Conservation (phyloP, 2,113 vertebrate species). For the Trichomycterus rosablanca region DNA sequence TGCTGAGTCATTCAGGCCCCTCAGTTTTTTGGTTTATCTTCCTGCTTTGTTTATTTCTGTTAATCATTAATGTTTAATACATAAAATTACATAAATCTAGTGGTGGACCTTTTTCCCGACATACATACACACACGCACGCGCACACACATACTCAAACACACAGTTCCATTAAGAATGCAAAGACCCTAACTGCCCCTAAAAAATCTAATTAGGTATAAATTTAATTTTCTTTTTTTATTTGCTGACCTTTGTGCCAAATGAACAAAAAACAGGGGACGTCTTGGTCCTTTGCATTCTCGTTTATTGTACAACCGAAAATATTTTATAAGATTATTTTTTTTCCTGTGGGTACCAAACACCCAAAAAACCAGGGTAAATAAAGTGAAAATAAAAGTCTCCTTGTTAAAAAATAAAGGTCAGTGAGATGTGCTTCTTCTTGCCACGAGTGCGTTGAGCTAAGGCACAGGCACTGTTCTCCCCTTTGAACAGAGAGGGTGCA, state of each 20-base stretch:
- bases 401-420: constrained; percentile 55
- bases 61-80: constrained; percentile 27
- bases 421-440: constrained; percentile 96
- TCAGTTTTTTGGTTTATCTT: constrained; percentile 29
- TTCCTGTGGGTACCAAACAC: constrained; percentile 1
- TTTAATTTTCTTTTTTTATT: background rate
- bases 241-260: no score
- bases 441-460: constrained; percentile 95
- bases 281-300: constrained; percentile 21
- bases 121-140: constrained; percentile 22
- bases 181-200: constrained; percentile 4
- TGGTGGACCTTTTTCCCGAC: background rate
- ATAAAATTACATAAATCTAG: constrained; percentile 35
- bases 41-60: constrained; percentile 22
- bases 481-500: constrained; percentile 87
- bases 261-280: constrained; percentile 9
- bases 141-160: constrained; percentile 8
- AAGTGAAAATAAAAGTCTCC: constrained; percentile 62
- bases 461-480: constrained; percentile 93
- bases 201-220: constrained; percentile 7
- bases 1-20: constrained; percentile 12
- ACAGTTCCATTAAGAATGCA: constrained; percentile 24
- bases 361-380: constrained; percentile 66
- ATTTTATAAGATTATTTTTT: background rate
- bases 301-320: constrained; percentile 10